phyloP scores from a whole-genome alignment of 1,140 invertebrate genomes.

The Hylaeus volcanicus region DNA sequence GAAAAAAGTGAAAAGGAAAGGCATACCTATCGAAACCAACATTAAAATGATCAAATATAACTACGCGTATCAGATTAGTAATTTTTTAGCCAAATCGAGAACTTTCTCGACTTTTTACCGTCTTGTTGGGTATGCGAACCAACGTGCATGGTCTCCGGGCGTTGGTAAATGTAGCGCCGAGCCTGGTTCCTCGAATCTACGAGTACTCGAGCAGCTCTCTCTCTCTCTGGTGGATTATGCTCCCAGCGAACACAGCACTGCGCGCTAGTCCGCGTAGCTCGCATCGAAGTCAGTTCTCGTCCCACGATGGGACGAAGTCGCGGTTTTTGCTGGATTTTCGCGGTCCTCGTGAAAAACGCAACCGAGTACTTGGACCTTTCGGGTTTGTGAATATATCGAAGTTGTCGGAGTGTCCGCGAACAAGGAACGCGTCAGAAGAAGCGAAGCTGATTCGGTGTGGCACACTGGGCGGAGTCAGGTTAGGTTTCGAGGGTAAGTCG shows the following conservation, averaged over 20 bases:
- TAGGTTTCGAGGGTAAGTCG: conserved; percentile 62
- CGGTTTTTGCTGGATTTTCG: conserved; percentile 40
- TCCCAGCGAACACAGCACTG: conserved; percentile 32
- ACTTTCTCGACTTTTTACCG: no score
- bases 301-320: conserved; percentile 57
- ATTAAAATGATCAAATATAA: no score
- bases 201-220: no score
- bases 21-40: no score
- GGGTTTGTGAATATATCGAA: background rate
- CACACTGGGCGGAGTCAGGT: conserved; percentile 63
- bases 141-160: no score
- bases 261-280: conserved; percentile 11
- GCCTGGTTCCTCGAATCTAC: no score
- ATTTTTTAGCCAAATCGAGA: no score
- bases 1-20: no score
- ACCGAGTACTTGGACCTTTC: background rate
- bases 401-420: background rate
- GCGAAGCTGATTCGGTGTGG: background rate
- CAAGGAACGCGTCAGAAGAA: background rate
- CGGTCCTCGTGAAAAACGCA: conserved; percentile 13
- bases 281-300: conserved; percentile 50
- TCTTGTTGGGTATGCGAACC: no score
- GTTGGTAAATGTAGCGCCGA: no score
- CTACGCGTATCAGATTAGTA: no score
- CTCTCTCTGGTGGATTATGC: no score